These are phyloP conservation scores for Tragelaphus imberbis DNA, from an alignment of 2,113 vertebrate species.

Conservation along the genomic window DNA sequence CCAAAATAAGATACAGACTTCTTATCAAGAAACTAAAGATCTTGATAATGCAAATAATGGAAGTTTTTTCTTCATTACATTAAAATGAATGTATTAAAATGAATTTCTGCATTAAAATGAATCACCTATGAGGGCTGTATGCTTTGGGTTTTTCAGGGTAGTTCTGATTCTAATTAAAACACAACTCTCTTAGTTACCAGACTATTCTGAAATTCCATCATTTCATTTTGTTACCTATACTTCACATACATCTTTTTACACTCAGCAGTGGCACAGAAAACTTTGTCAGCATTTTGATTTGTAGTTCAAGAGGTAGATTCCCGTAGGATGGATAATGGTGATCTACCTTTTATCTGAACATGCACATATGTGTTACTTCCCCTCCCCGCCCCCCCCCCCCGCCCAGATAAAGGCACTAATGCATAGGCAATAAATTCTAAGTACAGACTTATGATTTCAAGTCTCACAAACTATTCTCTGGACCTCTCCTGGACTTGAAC, in stretches of 20 bases:
- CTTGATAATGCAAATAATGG: background rate
- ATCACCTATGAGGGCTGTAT: too few relatives aligned
- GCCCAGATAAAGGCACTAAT: background rate
- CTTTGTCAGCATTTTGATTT: background rate
- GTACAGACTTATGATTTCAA: conserved; percentile 26
- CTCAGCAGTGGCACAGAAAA: background rate
- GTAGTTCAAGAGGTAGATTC: background rate
- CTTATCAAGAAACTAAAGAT: background rate
- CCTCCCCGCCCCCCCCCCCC: fast-evolving
- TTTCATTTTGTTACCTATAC: background rate
- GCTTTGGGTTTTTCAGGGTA: background rate
- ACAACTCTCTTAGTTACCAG: background rate
- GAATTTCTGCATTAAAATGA: background rate
- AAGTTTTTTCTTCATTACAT: too few relatives aligned
- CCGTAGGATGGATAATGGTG: background rate
- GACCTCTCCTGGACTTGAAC: background rate
- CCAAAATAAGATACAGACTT: background rate
- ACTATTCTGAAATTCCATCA: background rate
- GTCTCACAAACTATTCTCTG: background rate
- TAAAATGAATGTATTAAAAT: too few relatives aligned
- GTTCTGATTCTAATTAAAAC: background rate
- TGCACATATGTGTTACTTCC: background rate
- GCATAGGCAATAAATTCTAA: conserved; percentile 39
- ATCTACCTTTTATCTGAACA: conserved; percentile 19
- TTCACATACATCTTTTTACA: background rate